These are phyloP conservation scores for Pangasius djambal DNA, from an alignment of 2,797 vertebrate genomes.

Conservation along the genomic window DNA sequence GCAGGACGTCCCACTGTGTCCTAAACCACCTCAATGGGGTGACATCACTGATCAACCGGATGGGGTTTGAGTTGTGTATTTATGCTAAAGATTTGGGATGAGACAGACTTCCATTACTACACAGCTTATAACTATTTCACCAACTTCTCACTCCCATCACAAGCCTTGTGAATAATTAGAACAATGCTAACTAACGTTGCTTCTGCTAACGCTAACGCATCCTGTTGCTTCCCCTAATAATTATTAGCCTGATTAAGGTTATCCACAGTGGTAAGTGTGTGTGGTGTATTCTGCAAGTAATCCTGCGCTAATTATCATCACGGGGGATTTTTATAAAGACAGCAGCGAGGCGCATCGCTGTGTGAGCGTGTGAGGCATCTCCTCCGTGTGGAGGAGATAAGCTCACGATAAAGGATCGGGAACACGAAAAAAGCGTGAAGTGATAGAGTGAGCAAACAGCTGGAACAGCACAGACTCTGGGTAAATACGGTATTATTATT, in stretches of 20 bases:
- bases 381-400: neutral
- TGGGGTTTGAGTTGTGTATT: neutral
- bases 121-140: neutral
- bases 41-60: neutral
- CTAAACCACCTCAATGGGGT: neutral
- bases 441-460: neutral
- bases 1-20: no score
- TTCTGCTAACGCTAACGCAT: neutral
- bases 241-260: neutral
- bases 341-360: neutral
- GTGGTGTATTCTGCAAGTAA: neutral
- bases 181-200: neutral
- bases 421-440: neutral
- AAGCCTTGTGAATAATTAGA: neutral
- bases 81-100: neutral
- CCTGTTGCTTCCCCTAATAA: neutral
- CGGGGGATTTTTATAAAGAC: neutral
- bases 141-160: neutral
- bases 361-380: neutral
- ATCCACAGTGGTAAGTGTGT: neutral
- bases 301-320: neutral
- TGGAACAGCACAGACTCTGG: neutral
- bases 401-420: neutral
- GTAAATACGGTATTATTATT: neutral
- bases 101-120: neutral